Conservation (phyloP, 2,113 vertebrate genomes). For the Catharus fuscescens region DNA sequence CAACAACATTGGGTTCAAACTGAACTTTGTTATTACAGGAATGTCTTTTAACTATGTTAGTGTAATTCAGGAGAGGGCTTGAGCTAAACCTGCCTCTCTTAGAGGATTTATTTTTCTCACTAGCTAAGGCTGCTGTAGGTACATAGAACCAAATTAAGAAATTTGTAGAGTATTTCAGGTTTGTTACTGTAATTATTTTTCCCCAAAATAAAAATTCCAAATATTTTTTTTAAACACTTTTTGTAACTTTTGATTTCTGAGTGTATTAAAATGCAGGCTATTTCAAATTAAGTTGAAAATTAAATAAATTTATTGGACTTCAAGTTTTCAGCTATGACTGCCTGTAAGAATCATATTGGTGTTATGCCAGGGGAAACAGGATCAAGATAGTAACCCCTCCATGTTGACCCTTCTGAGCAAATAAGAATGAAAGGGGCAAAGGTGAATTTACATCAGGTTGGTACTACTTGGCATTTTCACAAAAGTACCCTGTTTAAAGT, state of each 20-base stretch:
- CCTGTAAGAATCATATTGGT: neutral
- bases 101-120: neutral
- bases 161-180: neutral
- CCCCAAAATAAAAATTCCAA: neutral
- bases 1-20: neutral
- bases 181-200: neutral
- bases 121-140: neutral
- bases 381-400: neutral
- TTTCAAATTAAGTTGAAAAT: neutral
- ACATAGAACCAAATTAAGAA: neutral
- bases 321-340: neutral
- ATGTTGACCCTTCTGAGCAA: neutral
- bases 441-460: neutral
- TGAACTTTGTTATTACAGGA: neutral
- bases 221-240: neutral
- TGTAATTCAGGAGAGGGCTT: neutral
- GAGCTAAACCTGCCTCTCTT: neutral
- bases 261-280: neutral
- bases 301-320: neutral
- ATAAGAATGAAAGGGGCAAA: neutral
- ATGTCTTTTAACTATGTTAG: neutral
- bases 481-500: neutral
- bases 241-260: neutral
- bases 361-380: neutral
- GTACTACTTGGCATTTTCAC: neutral